These are phyloP conservation scores for Microctonus brassicae DNA, from an alignment of 2,888 invertebrate species.

Conservation along the genomic window DNA sequence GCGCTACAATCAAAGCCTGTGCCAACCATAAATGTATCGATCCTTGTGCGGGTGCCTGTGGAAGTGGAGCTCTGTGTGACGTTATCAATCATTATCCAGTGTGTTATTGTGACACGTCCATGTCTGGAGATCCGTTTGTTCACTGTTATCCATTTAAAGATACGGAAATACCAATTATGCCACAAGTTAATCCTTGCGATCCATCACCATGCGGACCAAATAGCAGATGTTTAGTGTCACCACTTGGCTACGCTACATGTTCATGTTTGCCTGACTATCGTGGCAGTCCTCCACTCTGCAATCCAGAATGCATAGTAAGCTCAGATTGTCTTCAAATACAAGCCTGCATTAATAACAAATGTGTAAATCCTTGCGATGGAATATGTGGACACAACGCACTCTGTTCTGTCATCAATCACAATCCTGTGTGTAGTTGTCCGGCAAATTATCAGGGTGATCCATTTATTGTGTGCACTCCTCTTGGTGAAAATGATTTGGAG, in stretches of 20 bases:
- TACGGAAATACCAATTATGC: conserved; percentile 38
- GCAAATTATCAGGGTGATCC: conserved; percentile 85
- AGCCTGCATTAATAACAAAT: conserved; percentile 85
- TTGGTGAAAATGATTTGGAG: conserved; percentile 34
- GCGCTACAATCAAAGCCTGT: conserved; percentile 64
- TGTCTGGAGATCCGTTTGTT: conserved; percentile 77
- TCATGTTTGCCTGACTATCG: conserved; percentile 83
- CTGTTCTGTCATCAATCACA: conserved; percentile 86
- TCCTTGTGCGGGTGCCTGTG: conserved; percentile 82
- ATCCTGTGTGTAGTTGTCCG: conserved; percentile 87
- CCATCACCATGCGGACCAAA: conserved; percentile 82
- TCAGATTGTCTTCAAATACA: conserved; percentile 85
- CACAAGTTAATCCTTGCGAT: conserved; percentile 72
- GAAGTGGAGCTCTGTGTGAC: conserved; percentile 79
- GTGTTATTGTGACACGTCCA: conserved; percentile 79
- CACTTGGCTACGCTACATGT: conserved; percentile 70
- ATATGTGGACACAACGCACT: conserved; percentile 83
- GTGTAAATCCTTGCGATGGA: conserved; percentile 86
- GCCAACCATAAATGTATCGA: conserved; percentile 76
- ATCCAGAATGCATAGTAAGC: conserved; percentile 87
- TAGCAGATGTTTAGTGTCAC: conserved; percentile 82
- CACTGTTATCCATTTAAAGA: conserved; percentile 74
- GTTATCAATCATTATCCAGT: conserved; percentile 84
- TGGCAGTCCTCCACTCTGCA: conserved; percentile 86
- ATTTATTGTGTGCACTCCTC: conserved; percentile 76